Conservation (phyloP, 2,113 vertebrate species). For the Mesoclemmys tuberculata region DNA sequence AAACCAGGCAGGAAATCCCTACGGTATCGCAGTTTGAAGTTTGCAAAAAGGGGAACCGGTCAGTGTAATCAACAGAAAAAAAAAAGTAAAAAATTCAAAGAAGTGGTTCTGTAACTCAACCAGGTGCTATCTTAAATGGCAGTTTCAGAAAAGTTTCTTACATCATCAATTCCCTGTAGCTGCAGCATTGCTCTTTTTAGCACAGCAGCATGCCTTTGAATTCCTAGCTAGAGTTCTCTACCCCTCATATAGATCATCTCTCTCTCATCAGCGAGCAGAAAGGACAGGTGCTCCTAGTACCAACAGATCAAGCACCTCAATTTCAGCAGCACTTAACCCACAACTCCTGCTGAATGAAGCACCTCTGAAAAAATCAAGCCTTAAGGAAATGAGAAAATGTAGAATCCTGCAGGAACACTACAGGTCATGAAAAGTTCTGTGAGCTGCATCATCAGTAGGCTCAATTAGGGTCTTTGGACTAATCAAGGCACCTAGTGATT, state of each 20-base stretch:
- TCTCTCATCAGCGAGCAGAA: background rate
- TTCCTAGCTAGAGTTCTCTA: background rate
- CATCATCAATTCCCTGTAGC: background rate
- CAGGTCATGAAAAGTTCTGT: background rate
- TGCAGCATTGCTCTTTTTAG: accelerated
- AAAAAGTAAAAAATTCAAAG: background rate
- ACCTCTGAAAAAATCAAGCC: background rate
- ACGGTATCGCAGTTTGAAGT: background rate
- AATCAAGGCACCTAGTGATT: background rate
- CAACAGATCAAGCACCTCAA: background rate
- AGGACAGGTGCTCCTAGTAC: background rate
- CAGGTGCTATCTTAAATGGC: background rate
- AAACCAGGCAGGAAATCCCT: background rate
- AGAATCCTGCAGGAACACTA: accelerated
- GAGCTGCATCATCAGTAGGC: background rate
- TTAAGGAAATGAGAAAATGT: background rate
- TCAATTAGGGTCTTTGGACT: background rate
- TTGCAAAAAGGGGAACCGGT: no score
- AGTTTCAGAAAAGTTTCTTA: accelerated
- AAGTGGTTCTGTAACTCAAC: background rate
- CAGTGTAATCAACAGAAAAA: background rate
- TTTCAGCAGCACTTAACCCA: background rate
- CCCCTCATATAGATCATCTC: background rate
- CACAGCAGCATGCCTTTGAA: background rate
- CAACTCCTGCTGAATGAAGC: background rate